Evolutionary conservation across 2,888 invertebrate species (phyloP).

Genomic region (Petrophora chlorosata): DNA sequence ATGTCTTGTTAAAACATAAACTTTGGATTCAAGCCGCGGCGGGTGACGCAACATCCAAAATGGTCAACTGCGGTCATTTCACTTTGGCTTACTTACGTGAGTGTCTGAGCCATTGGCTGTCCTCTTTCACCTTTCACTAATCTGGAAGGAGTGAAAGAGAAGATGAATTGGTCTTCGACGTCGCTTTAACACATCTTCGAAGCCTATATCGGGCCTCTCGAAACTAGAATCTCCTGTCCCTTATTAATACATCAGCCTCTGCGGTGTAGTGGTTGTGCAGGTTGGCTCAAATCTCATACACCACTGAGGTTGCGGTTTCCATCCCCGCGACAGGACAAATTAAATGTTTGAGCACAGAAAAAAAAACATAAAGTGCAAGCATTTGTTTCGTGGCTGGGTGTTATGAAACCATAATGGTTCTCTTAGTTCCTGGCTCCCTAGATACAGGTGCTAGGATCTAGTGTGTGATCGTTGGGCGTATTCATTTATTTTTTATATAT

Average conservation of each 20-base stretch:
- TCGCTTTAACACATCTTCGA: constrained; percentile 49
- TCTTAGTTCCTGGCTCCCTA: too few relatives aligned
- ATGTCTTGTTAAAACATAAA: constrained; percentile 46
- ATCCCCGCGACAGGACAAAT: too few relatives aligned
- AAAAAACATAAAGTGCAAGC: too few relatives aligned
- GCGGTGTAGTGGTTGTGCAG: too few relatives aligned
- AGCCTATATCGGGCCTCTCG: constrained; percentile 55
- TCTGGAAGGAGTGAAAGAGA: constrained; percentile 48
- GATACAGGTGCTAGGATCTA: too few relatives aligned
- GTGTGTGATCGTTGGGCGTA: too few relatives aligned
- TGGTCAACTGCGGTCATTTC: constrained; percentile 81
- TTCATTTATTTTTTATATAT: too few relatives aligned
- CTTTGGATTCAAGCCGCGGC: constrained; percentile 65
- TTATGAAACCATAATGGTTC: too few relatives aligned
- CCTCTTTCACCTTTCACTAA: constrained; percentile 49
- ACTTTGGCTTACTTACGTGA: constrained; percentile 81
- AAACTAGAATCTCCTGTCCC: constrained; percentile 48
- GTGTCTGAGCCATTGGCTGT: constrained; percentile 54
- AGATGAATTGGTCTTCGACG: constrained; percentile 36
- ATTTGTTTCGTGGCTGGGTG: too few relatives aligned
- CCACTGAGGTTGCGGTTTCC: too few relatives aligned
- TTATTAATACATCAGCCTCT: constrained; percentile 20
- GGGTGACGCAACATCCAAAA: constrained; percentile 79
- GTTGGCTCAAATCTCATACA: too few relatives aligned
- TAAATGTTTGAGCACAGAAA: too few relatives aligned